Base-by-base conservation (phyloP, 2,113 vertebrate species). In the Taurulus bubalis region DNA sequence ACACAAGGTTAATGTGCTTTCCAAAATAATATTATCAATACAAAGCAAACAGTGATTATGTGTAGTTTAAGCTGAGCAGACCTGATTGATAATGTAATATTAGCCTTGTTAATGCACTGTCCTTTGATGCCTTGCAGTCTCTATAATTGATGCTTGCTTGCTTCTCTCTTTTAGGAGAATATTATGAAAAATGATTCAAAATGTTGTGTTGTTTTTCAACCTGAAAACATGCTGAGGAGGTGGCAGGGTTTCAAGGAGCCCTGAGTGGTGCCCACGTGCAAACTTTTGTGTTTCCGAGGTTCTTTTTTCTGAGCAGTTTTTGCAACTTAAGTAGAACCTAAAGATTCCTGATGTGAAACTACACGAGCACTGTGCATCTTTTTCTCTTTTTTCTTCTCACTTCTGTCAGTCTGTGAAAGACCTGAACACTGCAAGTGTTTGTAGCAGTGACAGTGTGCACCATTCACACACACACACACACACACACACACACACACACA, bases 371-470 rank as follows among this genome's bases (percentile, higher is more conserved):
- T 10, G 26, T 28, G 40, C 66, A 40, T 5, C 10, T 1, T 15
- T 58, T 28, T 1, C 0, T 58, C 2, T 15, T 28, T 58, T 26
- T 26, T 15, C 8, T 51, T 9, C 20, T 24, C 62, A 34, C 47
- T 51, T 53, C 66, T 32, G 12, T 76, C 62, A 67, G 36, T 14
- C 28, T n/a, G 3, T 42, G 11, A 82, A 36, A 59, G 51, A 53
- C 71, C 28, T 32, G 12, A 73, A 51, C 8, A n/a, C 6, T 7
- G 40, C 16, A 56, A 34, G 68, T 38, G 20, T 68, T 47, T 55
- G 12, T 63, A 65, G 11, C 9, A 14, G 22, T 26, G 26, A 28
- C 73, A 49, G 26, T 78, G 49, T 42, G n/a, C 20, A 8, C 40
- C 32, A 32, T 26, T 24, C 47, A 38, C 10, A 32, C 24, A 63